phyloP scores from a whole-genome alignment of 1,140 invertebrate species.

The Apis cerana region DNA sequence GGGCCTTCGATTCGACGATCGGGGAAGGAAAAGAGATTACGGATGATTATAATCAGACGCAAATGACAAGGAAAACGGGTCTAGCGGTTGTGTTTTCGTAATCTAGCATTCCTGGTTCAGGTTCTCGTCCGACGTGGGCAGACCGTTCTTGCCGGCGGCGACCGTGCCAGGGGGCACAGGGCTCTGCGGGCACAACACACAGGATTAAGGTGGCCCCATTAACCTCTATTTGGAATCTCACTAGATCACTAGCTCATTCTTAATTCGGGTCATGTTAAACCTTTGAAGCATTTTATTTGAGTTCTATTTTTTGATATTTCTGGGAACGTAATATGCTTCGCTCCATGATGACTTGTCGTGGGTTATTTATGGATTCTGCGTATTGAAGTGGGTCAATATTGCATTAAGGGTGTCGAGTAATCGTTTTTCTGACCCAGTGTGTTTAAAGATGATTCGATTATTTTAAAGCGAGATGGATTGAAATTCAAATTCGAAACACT shows the following conservation, averaged over 20 bases:
- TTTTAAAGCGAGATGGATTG: too few species aligned
- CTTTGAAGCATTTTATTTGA: slow-evolving; percentile 20
- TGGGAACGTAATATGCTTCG: too few species aligned
- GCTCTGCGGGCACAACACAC: slow-evolving; percentile 83
- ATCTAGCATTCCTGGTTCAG: slow-evolving; percentile 84
- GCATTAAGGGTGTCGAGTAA: neutral
- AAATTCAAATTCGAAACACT: too few species aligned
- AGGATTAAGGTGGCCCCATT: slow-evolving; percentile 53
- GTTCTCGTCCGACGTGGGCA: slow-evolving; percentile 85
- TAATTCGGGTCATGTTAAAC: slow-evolving; percentile 33
- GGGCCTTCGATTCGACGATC: slow-evolving; percentile 6
- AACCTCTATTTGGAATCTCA: slow-evolving; percentile 25
- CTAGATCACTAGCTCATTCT: slow-evolving; percentile 6
- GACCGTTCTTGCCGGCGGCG: slow-evolving; percentile 81
- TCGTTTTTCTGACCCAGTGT: neutral
- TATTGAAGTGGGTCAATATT: neutral
- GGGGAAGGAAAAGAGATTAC: slow-evolving; percentile 40
- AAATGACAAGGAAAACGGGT: slow-evolving; percentile 60
- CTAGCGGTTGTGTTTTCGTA: slow-evolving; percentile 55
- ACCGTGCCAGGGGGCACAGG: slow-evolving; percentile 83
- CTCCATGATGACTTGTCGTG: neutral
- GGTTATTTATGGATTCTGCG: neutral
- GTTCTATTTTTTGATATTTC: too few species aligned
- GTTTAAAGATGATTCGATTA: neutral
- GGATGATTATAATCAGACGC: slow-evolving; percentile 61